phyloP scores from a whole-genome alignment of 2,797 vertebrate genomes.

The Sylvia borin region DNA sequence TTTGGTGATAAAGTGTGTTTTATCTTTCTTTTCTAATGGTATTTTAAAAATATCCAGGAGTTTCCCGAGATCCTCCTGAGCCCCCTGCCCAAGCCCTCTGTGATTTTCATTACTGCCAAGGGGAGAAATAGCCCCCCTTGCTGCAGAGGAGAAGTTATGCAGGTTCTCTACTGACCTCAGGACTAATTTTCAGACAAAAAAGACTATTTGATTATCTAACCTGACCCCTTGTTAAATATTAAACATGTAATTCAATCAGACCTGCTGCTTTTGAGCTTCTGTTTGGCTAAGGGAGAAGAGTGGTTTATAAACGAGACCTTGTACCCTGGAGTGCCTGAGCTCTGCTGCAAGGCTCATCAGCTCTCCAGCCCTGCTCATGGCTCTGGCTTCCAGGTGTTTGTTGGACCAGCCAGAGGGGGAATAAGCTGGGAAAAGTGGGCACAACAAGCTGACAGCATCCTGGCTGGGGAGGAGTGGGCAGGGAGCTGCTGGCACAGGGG shows the following conservation, averaged over 20 bases:
- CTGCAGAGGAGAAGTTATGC: background rate
- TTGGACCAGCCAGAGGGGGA: background rate
- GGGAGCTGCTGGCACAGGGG: background rate
- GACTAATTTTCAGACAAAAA: background rate
- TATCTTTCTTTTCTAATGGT: background rate
- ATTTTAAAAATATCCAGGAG: background rate
- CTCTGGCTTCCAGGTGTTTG: background rate
- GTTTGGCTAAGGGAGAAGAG: background rate
- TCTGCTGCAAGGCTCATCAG: background rate
- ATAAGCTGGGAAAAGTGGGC: background rate
- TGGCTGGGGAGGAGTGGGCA: background rate
- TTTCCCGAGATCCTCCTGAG: background rate
- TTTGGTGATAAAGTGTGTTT: background rate
- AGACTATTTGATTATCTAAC: background rate
- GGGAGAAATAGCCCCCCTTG: background rate
- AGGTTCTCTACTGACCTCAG: background rate
- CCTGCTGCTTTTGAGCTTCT: background rate
- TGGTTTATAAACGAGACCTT: background rate
- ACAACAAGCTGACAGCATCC: background rate
- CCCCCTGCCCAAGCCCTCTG: background rate
- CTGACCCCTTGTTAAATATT: background rate
- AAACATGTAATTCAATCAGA: background rate
- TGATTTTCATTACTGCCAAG: background rate
- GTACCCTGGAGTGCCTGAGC: background rate
- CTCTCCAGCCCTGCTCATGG: background rate